Evolutionary conservation across 2,113 vertebrate genomes (phyloP).

Genomic region (Syngnathus typhle): DNA sequence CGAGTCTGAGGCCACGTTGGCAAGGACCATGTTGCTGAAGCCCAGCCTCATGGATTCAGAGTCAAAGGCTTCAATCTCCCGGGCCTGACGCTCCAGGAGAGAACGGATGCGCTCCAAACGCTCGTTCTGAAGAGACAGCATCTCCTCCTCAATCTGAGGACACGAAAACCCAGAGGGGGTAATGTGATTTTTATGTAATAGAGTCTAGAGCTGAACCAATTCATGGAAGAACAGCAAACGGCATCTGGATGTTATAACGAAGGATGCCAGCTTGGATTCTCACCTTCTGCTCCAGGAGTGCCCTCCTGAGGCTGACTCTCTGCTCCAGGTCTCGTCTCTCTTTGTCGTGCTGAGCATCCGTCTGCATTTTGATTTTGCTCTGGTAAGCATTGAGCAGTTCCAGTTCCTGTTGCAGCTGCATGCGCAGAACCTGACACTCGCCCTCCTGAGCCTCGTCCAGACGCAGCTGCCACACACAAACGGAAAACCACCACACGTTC

Average conservation of each 20-base stretch:
- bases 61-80: conserved; percentile 89
- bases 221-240: not conserved
- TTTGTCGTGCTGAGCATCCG: conserved; percentile 71
- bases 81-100: conserved; percentile 80
- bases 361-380: conserved; percentile 77
- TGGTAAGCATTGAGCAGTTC: conserved; percentile 74
- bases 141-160: conserved; percentile 92
- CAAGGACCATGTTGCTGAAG: conserved; percentile 92
- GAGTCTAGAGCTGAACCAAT: not conserved
- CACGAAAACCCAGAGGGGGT: too few species aligned
- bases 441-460: conserved; percentile 72
- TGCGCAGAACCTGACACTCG: conserved; percentile 70
- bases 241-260: too few species aligned
- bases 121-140: conserved; percentile 91
- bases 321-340: conserved; percentile 72
- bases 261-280: not conserved
- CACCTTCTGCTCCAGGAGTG: conserved; percentile 72
- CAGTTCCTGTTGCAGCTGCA: conserved; percentile 74
- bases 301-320: conserved; percentile 70
- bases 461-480: conserved; percentile 50
- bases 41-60: conserved; percentile 97
- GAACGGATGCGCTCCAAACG: conserved; percentile 92
- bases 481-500: not conserved
- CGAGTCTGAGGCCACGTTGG: conserved; percentile 62
- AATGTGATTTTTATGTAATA: not conserved